Base-by-base conservation (phyloP, 2,888 invertebrate genomes). In the Desoria tigrina region DNA sequence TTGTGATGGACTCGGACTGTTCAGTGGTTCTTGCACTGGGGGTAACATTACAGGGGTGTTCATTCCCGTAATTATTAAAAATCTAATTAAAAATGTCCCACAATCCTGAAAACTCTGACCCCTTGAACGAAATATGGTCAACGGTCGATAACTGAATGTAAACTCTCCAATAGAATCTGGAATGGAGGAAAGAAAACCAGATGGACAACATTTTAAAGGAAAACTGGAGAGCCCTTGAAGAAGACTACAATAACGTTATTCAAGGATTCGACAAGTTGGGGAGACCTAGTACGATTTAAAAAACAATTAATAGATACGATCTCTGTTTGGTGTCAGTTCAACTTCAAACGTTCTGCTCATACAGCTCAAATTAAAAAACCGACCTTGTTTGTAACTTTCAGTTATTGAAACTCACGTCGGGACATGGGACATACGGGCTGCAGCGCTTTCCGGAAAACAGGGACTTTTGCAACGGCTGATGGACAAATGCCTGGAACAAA, bases 111-210 rank as follows among this genome's bases (percentile, higher is more conserved):
- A n/a, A n/a, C n/a, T n/a, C n/a, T n/a, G n/a, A n/a, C n/a, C n/a
- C n/a, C n/a, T n/a, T n/a, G n/a, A n/a, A n/a, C n/a, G n/a, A n/a
- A n/a, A n/a, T n/a, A n/a, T n/a, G n/a, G n/a, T n/a, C n/a, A n/a
- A n/a, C n/a, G n/a, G n/a, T n/a, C n/a, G n/a, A n/a, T n/a, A n/a
- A n/a, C n/a, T n/a, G n/a, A n/a, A n/a, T n/a, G n/a, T n/a, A n/a
- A n/a, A n/a, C n/a, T n/a, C n/a, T n/a, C n/a, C n/a, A n/a, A n/a
- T 26, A 51, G 51, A 51, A 51, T 21, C 6, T 51, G 26, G 24
- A 51, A 14, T 51, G 51, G 51, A 23, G 51, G 51, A 26, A 24
- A 16, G 24, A 51, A 24, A 26, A 51, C 14, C 11, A 51, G 6
- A 51, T 51, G 24, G 51, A 51, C 16, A 6, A 51, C 2, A 26